Conservation (phyloP, 2,797 vertebrate species). For the Paedocypris micromegethes region DNA sequence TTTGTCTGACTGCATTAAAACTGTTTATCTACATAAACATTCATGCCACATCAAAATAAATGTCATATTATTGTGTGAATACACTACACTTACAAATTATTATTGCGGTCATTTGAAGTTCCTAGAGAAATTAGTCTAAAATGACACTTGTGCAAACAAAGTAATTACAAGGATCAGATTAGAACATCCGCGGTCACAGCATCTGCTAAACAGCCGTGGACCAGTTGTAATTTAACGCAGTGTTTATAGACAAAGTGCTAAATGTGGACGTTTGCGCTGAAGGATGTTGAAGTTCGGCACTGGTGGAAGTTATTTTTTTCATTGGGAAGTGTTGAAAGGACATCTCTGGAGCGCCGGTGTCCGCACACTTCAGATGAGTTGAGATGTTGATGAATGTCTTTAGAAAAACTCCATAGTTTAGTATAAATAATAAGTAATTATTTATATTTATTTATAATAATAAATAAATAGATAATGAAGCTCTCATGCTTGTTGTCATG, state of each 20-base stretch:
- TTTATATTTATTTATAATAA: no score
- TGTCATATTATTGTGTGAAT: no score
- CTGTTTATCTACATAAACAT: no score
- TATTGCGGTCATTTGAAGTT: no score
- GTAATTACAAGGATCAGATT: conserved; percentile 32
- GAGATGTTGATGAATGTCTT: conserved; percentile 37
- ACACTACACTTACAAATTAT: no score
- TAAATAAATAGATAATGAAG: no score
- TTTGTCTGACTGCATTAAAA: no score
- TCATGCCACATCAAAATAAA: no score
- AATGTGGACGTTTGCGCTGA: conserved; percentile 25
- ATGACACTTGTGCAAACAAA: conserved; percentile 6
- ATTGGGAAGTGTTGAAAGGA: conserved; percentile 37
- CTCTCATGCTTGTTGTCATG: neutral
- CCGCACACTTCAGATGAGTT: conserved; percentile 37
- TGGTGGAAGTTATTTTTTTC: conserved; percentile 41
- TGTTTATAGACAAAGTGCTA: conserved; percentile 27
- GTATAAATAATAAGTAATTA: no score
- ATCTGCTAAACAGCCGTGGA: conserved; percentile 41
- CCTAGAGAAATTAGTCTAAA: neutral
- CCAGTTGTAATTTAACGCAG: conserved; percentile 30
- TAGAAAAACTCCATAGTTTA: conserved; percentile 19
- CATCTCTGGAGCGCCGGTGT: conserved; percentile 20
- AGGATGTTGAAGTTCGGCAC: conserved; percentile 34
- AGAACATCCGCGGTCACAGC: conserved; percentile 12